Conservation (phyloP, 2,113 vertebrate species). For the Stegastes partitus region DNA sequence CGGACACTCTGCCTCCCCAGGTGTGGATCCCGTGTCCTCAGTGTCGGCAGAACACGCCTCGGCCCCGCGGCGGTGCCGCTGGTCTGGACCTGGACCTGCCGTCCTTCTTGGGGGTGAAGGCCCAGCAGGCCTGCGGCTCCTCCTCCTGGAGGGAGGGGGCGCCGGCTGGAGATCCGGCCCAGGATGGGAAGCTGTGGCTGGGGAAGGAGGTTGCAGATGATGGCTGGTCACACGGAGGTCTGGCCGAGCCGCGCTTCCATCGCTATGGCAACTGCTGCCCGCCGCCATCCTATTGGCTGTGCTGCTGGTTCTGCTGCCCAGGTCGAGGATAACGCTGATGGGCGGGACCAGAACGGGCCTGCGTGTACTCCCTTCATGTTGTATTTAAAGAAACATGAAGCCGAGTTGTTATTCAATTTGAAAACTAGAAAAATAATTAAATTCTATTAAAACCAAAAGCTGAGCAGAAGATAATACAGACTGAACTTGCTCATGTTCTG, state of each 20-base stretch:
- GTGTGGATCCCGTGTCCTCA: conserved; percentile 80
- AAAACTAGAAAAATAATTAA: too few species aligned
- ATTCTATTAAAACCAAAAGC: too few species aligned
- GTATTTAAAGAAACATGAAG: too few species aligned
- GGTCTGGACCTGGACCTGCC: conserved; percentile 75
- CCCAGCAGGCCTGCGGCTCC: conserved; percentile 47
- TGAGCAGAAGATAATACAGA: too few species aligned
- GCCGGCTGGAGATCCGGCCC: accelerated
- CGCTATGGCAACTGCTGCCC: conserved; percentile 66
- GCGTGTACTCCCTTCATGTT: background rate
- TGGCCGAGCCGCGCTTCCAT: conserved; percentile 77
- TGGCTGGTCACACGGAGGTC: conserved; percentile 69
- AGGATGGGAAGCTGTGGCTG: conserved; percentile 61
- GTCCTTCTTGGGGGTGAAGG: conserved; percentile 73
- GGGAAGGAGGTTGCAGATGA: conserved; percentile 51
- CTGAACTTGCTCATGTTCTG: too few species aligned
- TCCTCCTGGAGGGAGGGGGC: conserved; percentile 37
- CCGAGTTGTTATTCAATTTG: too few species aligned
- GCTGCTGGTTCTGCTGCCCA: conserved; percentile 69
- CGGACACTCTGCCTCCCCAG: conserved; percentile 23
- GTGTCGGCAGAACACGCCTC: conserved; percentile 77
- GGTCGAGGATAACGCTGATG: conserved; percentile 30
- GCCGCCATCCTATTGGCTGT: conserved; percentile 57
- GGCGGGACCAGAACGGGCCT: conserved; percentile 18
- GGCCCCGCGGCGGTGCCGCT: conserved; percentile 66